Conservation (phyloP, 2,888 invertebrate species). For the Catocala nupta region DNA sequence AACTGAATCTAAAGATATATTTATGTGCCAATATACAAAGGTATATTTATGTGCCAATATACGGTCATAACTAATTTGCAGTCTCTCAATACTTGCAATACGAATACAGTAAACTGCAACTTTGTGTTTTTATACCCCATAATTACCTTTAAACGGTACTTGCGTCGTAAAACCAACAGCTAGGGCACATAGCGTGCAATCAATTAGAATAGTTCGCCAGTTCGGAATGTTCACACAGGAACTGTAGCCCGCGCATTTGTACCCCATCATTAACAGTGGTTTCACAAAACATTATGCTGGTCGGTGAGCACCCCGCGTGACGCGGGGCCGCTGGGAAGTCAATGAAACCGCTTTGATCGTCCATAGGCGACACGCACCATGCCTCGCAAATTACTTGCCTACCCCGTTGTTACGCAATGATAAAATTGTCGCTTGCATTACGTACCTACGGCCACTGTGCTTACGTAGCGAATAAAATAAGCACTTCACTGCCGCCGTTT, state of each 20-base stretch:
- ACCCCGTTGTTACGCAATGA: slow-evolving; percentile 75
- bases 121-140: slow-evolving; percentile 37
- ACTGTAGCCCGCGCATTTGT: slow-evolving; percentile 50
- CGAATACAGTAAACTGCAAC: slow-evolving; percentile 23
- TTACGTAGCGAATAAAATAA: slow-evolving; percentile 61
- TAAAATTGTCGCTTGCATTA: slow-evolving; percentile 75
- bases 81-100: neutral
- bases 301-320: slow-evolving; percentile 66
- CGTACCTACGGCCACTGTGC: slow-evolving; percentile 39
- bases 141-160: slow-evolving; percentile 24
- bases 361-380: slow-evolving; percentile 78
- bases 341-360: slow-evolving; percentile 59
- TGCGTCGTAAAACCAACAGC: slow-evolving; percentile 13
- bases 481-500: slow-evolving; percentile 54
- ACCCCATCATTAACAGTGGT: slow-evolving; percentile 55
- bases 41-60: too few species aligned
- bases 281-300: slow-evolving; percentile 44
- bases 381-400: slow-evolving; percentile 76
- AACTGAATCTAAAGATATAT: too few species aligned
- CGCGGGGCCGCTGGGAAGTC: slow-evolving; percentile 59
- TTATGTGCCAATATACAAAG: too few species aligned
- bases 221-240: slow-evolving; percentile 57
- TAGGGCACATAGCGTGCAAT: slow-evolving; percentile 16
- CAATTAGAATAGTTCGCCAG: slow-evolving; percentile 46
- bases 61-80: neutral